A percentile compares a stretch with the other conserved stretches of the same genome.
Evolutionary conservation across 2,797 vertebrate species (phyloP).

Genomic region (Sebastes glaucus): DNA sequence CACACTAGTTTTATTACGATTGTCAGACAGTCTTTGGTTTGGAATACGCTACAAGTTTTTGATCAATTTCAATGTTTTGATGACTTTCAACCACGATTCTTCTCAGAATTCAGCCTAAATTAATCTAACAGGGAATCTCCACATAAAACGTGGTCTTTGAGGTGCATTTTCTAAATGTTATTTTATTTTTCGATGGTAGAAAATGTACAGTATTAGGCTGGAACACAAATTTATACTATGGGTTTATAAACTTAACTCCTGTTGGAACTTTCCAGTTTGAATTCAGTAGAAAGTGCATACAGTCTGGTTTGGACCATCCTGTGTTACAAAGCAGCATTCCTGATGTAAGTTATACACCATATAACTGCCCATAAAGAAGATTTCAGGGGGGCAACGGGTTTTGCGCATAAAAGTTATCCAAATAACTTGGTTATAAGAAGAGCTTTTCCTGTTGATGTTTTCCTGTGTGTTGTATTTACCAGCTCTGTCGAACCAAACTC

Average conservation of each 20-base stretch:
- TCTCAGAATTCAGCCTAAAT: background rate
- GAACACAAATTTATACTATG: background rate
- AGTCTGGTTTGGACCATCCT: background rate
- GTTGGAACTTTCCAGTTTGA: background rate
- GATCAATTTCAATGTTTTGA: conserved; percentile 4
- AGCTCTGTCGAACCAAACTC: background rate
- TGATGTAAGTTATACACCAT: no score
- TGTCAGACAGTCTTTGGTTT: conserved; percentile 14
- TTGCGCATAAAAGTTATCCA: background rate
- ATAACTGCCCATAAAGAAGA: no score
- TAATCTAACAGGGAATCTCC: background rate
- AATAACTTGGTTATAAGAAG: background rate
- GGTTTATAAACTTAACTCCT: background rate
- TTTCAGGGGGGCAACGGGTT: background rate
- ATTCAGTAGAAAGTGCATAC: background rate
- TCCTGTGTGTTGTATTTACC: background rate
- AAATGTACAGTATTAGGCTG: background rate
- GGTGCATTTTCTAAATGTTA: background rate
- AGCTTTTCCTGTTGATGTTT: background rate
- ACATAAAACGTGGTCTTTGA: background rate
- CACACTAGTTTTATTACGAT: background rate
- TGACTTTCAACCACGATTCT: conserved; percentile 8
- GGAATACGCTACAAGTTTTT: conserved; percentile 4
- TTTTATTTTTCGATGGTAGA: background rate
- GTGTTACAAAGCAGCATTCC: no score